Percentiles rank a stretch among this genome's conserved stretches.
Conservation (phyloP, 2,888 invertebrate genomes). For the Acanthopleura granulata region DNA sequence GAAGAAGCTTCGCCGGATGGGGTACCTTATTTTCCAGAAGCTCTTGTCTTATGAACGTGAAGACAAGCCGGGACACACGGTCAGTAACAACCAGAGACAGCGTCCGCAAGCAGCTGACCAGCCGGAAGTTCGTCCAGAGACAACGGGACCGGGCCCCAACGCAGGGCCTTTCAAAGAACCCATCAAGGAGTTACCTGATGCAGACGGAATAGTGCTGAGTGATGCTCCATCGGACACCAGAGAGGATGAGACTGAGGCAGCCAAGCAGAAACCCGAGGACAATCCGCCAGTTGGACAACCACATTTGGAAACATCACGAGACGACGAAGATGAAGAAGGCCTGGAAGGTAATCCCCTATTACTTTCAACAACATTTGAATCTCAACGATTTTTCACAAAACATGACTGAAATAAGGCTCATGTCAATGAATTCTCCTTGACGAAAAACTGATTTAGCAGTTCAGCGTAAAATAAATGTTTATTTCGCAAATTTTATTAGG, state of each 20-base stretch:
- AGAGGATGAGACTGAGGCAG: background rate
- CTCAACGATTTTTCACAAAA: too few relatives aligned
- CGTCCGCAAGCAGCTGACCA: too few relatives aligned
- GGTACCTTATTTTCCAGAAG: slow-evolving; percentile 77
- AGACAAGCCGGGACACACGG: background rate
- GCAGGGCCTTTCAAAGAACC: background rate
- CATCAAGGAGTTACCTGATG: background rate
- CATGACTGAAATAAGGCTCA: too few relatives aligned
- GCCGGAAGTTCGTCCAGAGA: too few relatives aligned
- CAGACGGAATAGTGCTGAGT: background rate
- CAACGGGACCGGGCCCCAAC: too few relatives aligned
- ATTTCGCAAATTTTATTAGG: too few relatives aligned
- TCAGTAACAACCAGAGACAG: background rate
- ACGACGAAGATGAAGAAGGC: background rate
- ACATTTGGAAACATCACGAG: background rate
- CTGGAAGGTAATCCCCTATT: background rate
- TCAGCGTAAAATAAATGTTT: too few relatives aligned
- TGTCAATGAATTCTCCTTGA: too few relatives aligned
- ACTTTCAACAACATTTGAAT: too few relatives aligned
- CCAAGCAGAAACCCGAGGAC: background rate
- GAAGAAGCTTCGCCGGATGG: slow-evolving; percentile 88
- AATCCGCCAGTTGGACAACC: background rate
- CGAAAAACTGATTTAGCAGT: too few relatives aligned
- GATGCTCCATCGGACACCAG: background rate
- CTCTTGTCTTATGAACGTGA: slow-evolving; percentile 35